A percentile compares a stretch with the other conserved stretches of the same genome.
Evolutionary conservation across 2,113 vertebrate genomes (phyloP).

Genomic region (Mastomys coucha): DNA sequence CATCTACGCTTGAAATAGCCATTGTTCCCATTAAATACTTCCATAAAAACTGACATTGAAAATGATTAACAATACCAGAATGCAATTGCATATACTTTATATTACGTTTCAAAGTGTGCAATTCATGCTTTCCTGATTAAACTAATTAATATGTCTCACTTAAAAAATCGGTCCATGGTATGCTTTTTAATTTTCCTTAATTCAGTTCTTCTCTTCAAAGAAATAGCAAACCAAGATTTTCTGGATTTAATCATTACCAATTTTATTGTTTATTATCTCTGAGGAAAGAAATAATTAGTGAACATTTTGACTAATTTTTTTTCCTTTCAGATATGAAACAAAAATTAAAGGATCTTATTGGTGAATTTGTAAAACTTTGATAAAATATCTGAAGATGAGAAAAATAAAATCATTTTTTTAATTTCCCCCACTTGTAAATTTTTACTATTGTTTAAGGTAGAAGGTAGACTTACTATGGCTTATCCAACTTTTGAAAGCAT

Average conservation of each 20-base stretch:
- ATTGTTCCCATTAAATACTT: background rate
- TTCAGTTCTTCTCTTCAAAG: constrained; percentile 2
- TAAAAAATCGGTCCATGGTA: background rate
- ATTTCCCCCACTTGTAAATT: background rate
- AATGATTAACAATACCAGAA: background rate
- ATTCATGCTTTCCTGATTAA: background rate
- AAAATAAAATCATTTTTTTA: background rate
- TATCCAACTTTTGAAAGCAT: background rate
- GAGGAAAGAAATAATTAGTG: background rate
- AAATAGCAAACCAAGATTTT: background rate
- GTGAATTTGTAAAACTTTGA: background rate
- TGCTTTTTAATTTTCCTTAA: constrained; percentile 29
- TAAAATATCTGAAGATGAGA: background rate
- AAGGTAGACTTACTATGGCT: background rate
- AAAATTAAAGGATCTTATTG: constrained; percentile 13
- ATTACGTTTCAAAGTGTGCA: background rate
- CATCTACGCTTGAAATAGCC: background rate
- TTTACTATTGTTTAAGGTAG: background rate
- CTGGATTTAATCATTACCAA: background rate
- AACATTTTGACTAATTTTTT: background rate
- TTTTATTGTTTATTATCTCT: background rate
- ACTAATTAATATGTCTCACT: constrained; percentile 39
- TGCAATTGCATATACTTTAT: background rate
- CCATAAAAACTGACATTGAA: background rate
- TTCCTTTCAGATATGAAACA: background rate